These are phyloP conservation scores for Mactra quadrangularis DNA, from an alignment of 1,140 invertebrate genomes.

Conservation along the genomic window DNA sequence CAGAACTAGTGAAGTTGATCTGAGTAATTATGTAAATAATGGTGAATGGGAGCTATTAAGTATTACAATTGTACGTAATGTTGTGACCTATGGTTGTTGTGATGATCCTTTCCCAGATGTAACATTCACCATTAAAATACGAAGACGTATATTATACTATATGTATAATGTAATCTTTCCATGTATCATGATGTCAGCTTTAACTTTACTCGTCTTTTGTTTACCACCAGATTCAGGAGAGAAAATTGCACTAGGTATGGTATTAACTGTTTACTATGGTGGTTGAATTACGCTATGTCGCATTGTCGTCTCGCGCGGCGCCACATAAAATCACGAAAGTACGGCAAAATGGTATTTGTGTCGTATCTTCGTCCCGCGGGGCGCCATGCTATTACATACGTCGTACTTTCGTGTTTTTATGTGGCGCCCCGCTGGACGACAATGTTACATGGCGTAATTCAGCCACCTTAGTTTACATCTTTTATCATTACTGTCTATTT, in stretches of 20 bases:
- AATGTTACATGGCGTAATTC: no score
- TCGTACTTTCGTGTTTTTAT: no score
- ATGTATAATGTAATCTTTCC: constrained; percentile 87
- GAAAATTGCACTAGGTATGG: constrained; percentile 86
- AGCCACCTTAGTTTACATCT: no score
- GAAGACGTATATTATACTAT: constrained; percentile 97
- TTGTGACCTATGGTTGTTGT: constrained; percentile 85
- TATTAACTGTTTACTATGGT: no score
- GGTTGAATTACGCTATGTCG: no score
- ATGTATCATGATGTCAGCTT: constrained; percentile 87
- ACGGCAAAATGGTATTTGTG: no score
- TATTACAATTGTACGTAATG: constrained; percentile 84
- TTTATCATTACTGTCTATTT: no score
- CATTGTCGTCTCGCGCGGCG: no score
- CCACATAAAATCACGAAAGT: no score
- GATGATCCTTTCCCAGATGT: constrained; percentile 86
- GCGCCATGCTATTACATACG: no score
- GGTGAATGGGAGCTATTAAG: constrained; percentile 87
- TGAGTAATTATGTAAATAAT: constrained; percentile 86
- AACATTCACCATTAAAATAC: constrained; percentile 90
- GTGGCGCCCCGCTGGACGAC: no score
- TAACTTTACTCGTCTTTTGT: constrained; percentile 87
- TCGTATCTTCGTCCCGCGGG: no score
- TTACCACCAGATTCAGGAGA: constrained; percentile 87
- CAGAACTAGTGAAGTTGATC: constrained; percentile 84